Percentiles rank a stretch among this genome's conserved stretches.
These are phyloP conservation scores for Lumbricus terrestris DNA, from an alignment of 2,888 invertebrate genomes.

Conservation along the genomic window DNA sequence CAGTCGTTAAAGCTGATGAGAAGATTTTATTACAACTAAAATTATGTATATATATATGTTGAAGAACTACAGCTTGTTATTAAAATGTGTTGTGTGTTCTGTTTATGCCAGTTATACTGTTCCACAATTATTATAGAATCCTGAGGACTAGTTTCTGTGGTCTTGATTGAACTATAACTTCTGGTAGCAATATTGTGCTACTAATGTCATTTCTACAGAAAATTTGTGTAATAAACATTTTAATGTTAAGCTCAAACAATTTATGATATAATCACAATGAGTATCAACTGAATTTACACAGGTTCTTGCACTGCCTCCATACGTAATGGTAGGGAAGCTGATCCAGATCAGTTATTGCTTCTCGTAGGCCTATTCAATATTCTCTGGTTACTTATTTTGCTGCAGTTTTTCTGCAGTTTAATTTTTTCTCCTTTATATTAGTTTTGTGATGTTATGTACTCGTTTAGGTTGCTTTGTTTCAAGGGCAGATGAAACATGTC, in stretches of 20 bases:
- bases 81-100: not conserved
- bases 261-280: no score
- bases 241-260: not conserved
- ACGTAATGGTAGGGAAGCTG: no score
- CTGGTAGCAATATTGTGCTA: not conserved
- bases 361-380: no score
- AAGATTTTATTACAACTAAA: slow-evolving; percentile 3
- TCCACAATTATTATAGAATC: not conserved
- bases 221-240: not conserved
- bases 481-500: no score
- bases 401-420: no score
- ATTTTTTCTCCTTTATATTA: no score
- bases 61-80: not conserved
- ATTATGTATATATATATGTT: not conserved
- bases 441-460: no score
- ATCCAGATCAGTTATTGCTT: no score
- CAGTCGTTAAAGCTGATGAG: not conserved
- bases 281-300: no score
- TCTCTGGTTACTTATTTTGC: no score
- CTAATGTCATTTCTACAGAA: not conserved
- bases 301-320: no score
- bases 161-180: not conserved
- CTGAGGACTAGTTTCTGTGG: not conserved
- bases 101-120: not conserved
- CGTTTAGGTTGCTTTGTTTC: no score